A percentile compares a stretch with the other conserved stretches of the same genome.
Evolutionary conservation across 1,140 invertebrate genomes (phyloP).

Genomic region (Doryteuthis pealeii): DNA sequence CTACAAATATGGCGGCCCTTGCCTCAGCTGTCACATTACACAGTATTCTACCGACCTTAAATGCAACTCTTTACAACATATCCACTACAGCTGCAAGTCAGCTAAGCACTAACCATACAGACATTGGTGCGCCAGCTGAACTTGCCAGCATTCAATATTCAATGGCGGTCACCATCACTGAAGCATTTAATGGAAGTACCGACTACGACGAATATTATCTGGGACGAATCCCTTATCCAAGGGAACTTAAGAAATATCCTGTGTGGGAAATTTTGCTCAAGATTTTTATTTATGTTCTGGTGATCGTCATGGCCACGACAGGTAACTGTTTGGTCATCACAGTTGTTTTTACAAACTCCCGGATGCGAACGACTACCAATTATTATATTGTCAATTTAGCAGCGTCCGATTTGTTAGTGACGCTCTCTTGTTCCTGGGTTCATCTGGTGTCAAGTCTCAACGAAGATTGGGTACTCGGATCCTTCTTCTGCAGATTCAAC

Average conservation of each 20-base stretch:
- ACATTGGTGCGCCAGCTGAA: background rate
- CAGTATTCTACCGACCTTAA: background rate
- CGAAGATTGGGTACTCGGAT: slow-evolving; percentile 55
- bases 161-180: background rate
- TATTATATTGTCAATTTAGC: slow-evolving; percentile 56
- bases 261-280: slow-evolving; percentile 51
- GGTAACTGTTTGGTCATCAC: slow-evolving; percentile 47
- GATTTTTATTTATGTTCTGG: slow-evolving; percentile 45
- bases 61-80: background rate
- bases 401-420: slow-evolving; percentile 55
- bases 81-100: background rate
- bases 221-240: slow-evolving; percentile 27
- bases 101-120: background rate
- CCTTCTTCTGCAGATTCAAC: slow-evolving; percentile 63
- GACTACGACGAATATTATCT: background rate
- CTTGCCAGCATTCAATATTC: background rate
- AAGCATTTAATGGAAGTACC: background rate
- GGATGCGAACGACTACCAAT: slow-evolving; percentile 53
- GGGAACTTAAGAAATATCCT: slow-evolving; percentile 23
- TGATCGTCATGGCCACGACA: slow-evolving; percentile 43
- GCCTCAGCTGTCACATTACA: background rate
- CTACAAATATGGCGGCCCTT: background rate
- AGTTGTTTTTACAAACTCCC: slow-evolving; percentile 42
- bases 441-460: slow-evolving; percentile 56
- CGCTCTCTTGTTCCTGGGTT: slow-evolving; percentile 63